Evolutionary conservation across 2,888 invertebrate genomes (phyloP).

Genomic region (Thera obeliscata): DNA sequence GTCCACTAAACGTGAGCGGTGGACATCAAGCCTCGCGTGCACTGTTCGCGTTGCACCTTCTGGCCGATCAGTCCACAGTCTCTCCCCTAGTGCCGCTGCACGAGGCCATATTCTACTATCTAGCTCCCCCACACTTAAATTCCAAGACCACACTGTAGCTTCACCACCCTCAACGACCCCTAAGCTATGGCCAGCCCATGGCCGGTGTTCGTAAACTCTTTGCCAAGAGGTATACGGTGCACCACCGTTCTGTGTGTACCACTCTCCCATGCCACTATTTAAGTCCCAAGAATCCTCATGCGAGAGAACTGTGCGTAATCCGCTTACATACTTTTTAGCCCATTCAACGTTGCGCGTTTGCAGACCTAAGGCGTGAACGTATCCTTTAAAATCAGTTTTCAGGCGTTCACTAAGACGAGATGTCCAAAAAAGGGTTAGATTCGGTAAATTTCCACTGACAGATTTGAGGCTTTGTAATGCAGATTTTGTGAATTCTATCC

Average conservation of each 20-base stretch:
- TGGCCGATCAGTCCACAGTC: conserved; percentile 88
- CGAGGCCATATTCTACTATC: conserved; percentile 92
- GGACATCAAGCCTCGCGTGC: conserved; percentile 86
- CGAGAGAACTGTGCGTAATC: conserved; percentile 89
- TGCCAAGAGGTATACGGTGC: conserved; percentile 94
- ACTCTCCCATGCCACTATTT: conserved; percentile 91
- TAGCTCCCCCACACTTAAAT: conserved; percentile 87
- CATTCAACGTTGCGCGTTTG: conserved; percentile 87
- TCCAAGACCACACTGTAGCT: conserved; percentile 92
- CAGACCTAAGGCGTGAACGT: conserved; percentile 54
- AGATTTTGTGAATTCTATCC: conserved; percentile 89
- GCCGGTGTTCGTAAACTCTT: conserved; percentile 91
- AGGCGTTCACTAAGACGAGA: conserved; percentile 56
- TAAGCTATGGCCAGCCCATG: conserved; percentile 77
- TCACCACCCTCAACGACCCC: conserved; percentile 88
- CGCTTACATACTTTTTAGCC: conserved; percentile 82
- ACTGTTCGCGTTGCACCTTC: conserved; percentile 79
- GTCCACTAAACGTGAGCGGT: conserved; percentile 84
- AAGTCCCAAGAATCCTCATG: conserved; percentile 94
- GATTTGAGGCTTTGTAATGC: conserved; percentile 83
- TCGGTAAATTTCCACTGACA: conserved; percentile 73
- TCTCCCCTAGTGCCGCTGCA: conserved; percentile 91
- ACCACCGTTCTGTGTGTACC: conserved; percentile 91
- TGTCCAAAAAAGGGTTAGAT: conserved; percentile 64
- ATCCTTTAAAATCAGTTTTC: conserved; percentile 58